These are phyloP conservation scores for Clarias gariepinus DNA, from an alignment of 2,113 vertebrate species.

Conservation along the genomic window DNA sequence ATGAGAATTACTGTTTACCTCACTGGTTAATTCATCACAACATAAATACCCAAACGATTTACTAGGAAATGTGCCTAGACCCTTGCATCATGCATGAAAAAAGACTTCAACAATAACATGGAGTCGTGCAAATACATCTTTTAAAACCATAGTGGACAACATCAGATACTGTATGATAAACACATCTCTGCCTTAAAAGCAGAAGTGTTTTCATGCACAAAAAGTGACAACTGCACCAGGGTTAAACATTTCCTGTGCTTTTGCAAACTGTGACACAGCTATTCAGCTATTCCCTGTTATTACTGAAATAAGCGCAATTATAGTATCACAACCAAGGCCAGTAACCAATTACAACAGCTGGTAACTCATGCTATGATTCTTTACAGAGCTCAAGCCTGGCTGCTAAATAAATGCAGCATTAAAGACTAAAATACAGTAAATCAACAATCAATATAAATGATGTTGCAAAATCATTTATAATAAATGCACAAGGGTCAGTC, in stretches of 20 bases:
- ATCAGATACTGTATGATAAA: slow-evolving; percentile 26
- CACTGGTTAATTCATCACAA: slow-evolving; percentile 51
- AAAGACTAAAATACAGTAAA: slow-evolving; percentile 20
- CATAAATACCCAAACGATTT: slow-evolving; percentile 45
- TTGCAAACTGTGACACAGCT: slow-evolving; percentile 29
- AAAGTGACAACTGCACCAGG: slow-evolving; percentile 39
- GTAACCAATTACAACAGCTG: slow-evolving; percentile 42
- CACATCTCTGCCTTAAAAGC: slow-evolving; percentile 20
- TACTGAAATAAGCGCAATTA: slow-evolving; percentile 42
- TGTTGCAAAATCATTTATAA: neutral
- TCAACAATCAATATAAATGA: neutral
- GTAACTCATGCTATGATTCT: slow-evolving; percentile 26
- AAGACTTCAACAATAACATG: slow-evolving; percentile 15
- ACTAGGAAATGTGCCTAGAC: slow-evolving; percentile 47
- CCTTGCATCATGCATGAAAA: slow-evolving; percentile 35
- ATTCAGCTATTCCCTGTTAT: slow-evolving; percentile 34
- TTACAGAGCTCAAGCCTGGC: neutral
- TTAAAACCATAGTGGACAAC: neutral
- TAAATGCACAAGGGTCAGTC: neutral
- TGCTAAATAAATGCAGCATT: neutral
- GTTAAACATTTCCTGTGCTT: slow-evolving; percentile 54
- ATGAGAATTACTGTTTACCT: slow-evolving; percentile 8
- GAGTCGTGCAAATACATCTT: slow-evolving; percentile 12
- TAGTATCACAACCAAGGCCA: slow-evolving; percentile 44
- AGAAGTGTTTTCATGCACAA: slow-evolving; percentile 18